Percentiles rank a stretch among this genome's conserved stretches.
Evolutionary conservation across 2,888 invertebrate species (phyloP).

Genomic region (Caenorhabditis afra): DNA sequence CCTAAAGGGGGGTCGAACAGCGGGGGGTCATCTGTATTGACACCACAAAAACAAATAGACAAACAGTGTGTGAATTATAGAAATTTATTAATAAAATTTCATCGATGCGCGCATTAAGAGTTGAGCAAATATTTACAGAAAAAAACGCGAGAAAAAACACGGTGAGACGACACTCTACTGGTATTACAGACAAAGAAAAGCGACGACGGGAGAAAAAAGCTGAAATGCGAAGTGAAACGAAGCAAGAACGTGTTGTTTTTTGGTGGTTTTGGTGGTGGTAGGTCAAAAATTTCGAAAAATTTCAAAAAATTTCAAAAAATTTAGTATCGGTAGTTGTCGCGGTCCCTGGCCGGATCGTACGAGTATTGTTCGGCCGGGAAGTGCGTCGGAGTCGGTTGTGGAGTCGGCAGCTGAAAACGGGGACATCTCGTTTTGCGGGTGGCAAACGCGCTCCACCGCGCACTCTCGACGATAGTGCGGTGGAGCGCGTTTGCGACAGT

Average conservation of each 20-base stretch:
- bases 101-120: not conserved
- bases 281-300: too few relatives aligned
- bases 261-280: too few relatives aligned
- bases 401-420: slow-evolving; percentile 51
- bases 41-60: too few relatives aligned
- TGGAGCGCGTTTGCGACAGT: too few relatives aligned
- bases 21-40: too few relatives aligned
- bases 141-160: slow-evolving; percentile 1
- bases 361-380: slow-evolving; percentile 64
- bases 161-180: not conserved
- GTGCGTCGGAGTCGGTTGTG: slow-evolving; percentile 59
- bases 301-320: too few relatives aligned
- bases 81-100: slow-evolving; percentile 45
- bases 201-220: not conserved
- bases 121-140: slow-evolving; percentile 66
- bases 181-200: not conserved
- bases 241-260: slow-evolving; percentile 35
- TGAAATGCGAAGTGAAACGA: slow-evolving; percentile 22
- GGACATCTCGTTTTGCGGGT: not conserved
- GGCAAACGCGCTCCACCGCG: not conserved
- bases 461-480: too few relatives aligned
- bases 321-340: slow-evolving; percentile 66
- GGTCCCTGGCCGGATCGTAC: slow-evolving; percentile 64
- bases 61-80: slow-evolving; percentile 6
- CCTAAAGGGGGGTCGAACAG: too few relatives aligned